Evolutionary conservation across 2,888 invertebrate species (phyloP).

Genomic region (Prosapia bicincta): DNA sequence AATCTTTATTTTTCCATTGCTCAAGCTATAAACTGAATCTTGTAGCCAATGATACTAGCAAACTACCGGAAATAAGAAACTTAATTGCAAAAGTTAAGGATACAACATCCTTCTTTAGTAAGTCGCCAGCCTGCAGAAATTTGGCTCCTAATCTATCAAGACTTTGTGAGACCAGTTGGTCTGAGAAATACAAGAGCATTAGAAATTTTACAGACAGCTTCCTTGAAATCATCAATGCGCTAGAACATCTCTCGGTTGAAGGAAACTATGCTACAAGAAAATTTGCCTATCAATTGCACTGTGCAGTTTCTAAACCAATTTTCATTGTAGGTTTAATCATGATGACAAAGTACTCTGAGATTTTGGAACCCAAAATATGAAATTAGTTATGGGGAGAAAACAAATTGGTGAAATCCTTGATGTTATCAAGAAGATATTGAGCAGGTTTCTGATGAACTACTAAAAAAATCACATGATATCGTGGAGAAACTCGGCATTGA

Average conservation of each 20-base stretch:
- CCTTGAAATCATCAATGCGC: slow-evolving; percentile 12
- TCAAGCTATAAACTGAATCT: background rate
- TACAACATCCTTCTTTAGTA: background rate
- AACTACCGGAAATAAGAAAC: background rate
- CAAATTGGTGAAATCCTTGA: background rate
- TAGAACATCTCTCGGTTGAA: slow-evolving; percentile 12
- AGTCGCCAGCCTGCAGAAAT: too few species aligned
- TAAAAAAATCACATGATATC: background rate
- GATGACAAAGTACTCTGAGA: slow-evolving; percentile 4
- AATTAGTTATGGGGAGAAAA: too few species aligned
- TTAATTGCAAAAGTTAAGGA: too few species aligned
- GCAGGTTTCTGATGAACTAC: background rate
- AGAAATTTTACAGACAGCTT: slow-evolving; percentile 17
- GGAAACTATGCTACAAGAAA: background rate
- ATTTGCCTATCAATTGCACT: background rate
- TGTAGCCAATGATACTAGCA: background rate
- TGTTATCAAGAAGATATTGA: background rate
- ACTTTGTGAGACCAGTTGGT: too few species aligned
- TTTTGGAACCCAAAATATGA: background rate
- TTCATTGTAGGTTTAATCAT: slow-evolving; percentile 13
- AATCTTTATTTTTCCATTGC: background rate
- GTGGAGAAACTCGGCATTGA: background rate
- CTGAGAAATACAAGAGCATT: slow-evolving; percentile 8
- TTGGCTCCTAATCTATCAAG: too few species aligned
- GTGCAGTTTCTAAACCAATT: background rate